These are phyloP conservation scores for Cacatua alba DNA, from an alignment of 2,113 vertebrate species.

Conservation along the genomic window DNA sequence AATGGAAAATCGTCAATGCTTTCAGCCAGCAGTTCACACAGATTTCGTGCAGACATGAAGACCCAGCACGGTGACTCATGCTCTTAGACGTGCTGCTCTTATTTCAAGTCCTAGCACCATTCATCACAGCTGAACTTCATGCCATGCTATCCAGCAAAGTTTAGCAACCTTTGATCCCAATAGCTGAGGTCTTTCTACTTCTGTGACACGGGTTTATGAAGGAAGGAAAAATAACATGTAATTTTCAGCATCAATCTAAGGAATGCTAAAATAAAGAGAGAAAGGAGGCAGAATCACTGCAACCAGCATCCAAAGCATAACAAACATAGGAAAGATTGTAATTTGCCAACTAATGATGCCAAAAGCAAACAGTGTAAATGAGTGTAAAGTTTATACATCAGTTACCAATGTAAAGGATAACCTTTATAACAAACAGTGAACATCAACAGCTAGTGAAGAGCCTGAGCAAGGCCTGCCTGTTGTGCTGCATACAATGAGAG, in stretches of 20 bases:
- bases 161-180: slow-evolving; percentile 54
- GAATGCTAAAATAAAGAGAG: slow-evolving; percentile 18
- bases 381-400: not conserved
- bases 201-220: slow-evolving; percentile 3
- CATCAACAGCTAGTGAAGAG: not conserved
- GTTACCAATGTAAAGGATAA: not conserved
- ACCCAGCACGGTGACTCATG: slow-evolving; percentile 48
- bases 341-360: slow-evolving; percentile 6
- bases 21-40: slow-evolving; percentile 63
- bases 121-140: not conserved
- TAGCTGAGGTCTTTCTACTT: slow-evolving; percentile 14
- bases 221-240: slow-evolving; percentile 45
- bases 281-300: not conserved
- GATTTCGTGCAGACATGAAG: slow-evolving; percentile 50
- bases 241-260: slow-evolving; percentile 55
- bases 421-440: not conserved
- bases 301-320: not conserved
- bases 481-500: fast-evolving
- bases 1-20: slow-evolving; percentile 72
- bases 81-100: slow-evolving; percentile 49
- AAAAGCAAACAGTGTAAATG: not conserved
- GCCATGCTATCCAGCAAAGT: slow-evolving; percentile 7
- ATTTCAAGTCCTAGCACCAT: slow-evolving; percentile 42
- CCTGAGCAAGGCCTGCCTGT: not conserved
- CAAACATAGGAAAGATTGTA: not conserved